Percentiles rank a stretch among this genome's conserved stretches.
phyloP scores from a whole-genome alignment of 2,888 invertebrate species.

The Lepidocyrtoides sp. region DNA sequence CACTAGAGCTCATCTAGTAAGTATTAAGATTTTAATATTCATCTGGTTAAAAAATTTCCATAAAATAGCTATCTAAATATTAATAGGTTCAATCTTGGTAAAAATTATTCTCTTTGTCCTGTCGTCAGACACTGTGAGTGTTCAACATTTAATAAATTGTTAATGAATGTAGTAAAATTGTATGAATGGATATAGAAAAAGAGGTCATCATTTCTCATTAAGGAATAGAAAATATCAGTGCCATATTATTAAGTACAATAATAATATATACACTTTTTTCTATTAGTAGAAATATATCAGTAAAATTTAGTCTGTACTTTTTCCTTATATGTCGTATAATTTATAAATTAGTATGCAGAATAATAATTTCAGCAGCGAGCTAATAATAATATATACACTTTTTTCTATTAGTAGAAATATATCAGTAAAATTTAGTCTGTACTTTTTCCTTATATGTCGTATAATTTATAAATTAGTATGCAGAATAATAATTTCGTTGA shows the following conservation, averaged over 20 bases:
- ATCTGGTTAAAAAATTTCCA: neutral
- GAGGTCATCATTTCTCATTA: neutral
- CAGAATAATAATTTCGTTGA: constrained; percentile 68
- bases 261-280: neutral
- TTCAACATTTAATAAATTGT: neutral
- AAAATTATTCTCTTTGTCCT: constrained; percentile 25
- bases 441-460: neutral
- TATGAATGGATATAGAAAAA: constrained; percentile 18
- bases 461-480: neutral
- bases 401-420: constrained; percentile 14
- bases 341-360: neutral
- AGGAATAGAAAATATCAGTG: constrained; percentile 63
- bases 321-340: neutral
- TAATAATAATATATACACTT: neutral
- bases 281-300: constrained; percentile 32
- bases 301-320: constrained; percentile 6
- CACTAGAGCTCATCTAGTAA: neutral
- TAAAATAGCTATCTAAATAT: neutral
- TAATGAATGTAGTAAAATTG: neutral
- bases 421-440: constrained; percentile 23
- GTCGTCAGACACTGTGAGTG: neutral
- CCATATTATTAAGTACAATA: constrained; percentile 12
- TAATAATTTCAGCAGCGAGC: constrained; percentile 53
- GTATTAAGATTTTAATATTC: neutral
- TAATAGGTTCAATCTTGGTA: constrained; percentile 8